Percentiles rank a stretch among this genome's conserved stretches.
These are phyloP conservation scores for Alviniconcha strummeri DNA, from an alignment of 2,888 invertebrate genomes.

Conservation along the genomic window DNA sequence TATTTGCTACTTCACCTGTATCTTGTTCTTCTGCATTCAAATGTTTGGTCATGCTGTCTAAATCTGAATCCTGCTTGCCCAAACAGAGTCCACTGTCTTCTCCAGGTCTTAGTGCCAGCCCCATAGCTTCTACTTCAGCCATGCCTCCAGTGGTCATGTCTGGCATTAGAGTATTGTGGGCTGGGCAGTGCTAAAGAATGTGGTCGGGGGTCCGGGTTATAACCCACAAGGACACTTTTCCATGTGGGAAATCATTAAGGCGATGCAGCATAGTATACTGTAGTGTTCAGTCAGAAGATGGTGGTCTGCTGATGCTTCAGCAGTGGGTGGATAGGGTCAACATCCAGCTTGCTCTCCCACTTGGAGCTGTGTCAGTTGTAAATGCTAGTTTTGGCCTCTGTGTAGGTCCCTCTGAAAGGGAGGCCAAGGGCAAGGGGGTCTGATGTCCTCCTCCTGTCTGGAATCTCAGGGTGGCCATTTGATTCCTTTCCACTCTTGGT, in stretches of 20 bases:
- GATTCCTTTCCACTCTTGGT: too few relatives aligned
- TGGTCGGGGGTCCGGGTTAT: neutral
- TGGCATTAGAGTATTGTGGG: constrained; percentile 1
- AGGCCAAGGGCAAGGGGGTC: too few relatives aligned
- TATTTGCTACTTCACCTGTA: too few relatives aligned
- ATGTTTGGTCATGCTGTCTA: too few relatives aligned
- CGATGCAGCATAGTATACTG: neutral
- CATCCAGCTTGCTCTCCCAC: constrained; percentile 8
- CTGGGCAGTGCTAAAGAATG: constrained; percentile 3
- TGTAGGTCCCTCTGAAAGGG: neutral
- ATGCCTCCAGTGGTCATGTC: neutral
- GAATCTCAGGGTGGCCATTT: too few relatives aligned
- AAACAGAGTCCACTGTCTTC: too few relatives aligned
- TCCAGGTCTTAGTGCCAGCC: neutral
- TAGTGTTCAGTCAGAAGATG: constrained; percentile 3
- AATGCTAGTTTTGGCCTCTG: neutral
- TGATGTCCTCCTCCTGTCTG: too few relatives aligned
- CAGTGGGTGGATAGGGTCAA: neutral
- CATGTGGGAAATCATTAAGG: too few relatives aligned
- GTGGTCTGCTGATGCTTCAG: too few relatives aligned
- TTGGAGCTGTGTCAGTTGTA: neutral
- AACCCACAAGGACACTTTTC: neutral
- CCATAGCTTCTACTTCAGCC: neutral
- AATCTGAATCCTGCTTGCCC: too few relatives aligned
- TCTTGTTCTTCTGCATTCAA: too few relatives aligned